A percentile compares a stretch with the other conserved stretches of the same genome.
Conservation (phyloP, 2,113 vertebrate genomes). For the Lagenorhynchus albirostris region DNA sequence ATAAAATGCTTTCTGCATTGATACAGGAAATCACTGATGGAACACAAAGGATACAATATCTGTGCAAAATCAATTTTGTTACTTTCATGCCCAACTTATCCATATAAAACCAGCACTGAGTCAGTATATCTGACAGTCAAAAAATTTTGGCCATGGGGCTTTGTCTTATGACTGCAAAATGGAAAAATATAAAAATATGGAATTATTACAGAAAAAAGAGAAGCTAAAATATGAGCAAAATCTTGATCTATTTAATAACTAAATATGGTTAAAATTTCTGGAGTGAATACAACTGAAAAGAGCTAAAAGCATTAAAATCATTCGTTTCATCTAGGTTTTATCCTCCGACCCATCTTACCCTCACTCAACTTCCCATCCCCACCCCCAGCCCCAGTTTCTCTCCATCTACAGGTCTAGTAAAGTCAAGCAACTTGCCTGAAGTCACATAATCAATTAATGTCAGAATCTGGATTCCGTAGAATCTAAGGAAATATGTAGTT, state of each 20-base stretch:
- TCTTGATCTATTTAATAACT: neutral
- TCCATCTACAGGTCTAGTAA: neutral
- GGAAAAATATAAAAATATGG: neutral
- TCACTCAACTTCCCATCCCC: neutral
- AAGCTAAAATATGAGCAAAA: constrained; percentile 23
- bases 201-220: neutral
- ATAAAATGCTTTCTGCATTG: neutral
- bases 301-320: neutral
- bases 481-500: neutral
- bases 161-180: constrained; percentile 1
- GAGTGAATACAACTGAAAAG: neutral
- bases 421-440: neutral
- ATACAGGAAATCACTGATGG: neutral
- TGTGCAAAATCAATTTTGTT: neutral
- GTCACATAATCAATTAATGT: neutral
- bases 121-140: neutral
- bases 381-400: neutral
- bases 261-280: constrained; percentile 16
- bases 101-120: neutral
- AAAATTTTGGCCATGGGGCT: neutral
- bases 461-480: neutral
- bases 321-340: neutral
- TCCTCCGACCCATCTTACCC: neutral
- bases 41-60: neutral
- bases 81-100: neutral